These are phyloP conservation scores for Batillaria attramentaria DNA, from an alignment of 1,140 invertebrate genomes.

Conservation along the genomic window DNA sequence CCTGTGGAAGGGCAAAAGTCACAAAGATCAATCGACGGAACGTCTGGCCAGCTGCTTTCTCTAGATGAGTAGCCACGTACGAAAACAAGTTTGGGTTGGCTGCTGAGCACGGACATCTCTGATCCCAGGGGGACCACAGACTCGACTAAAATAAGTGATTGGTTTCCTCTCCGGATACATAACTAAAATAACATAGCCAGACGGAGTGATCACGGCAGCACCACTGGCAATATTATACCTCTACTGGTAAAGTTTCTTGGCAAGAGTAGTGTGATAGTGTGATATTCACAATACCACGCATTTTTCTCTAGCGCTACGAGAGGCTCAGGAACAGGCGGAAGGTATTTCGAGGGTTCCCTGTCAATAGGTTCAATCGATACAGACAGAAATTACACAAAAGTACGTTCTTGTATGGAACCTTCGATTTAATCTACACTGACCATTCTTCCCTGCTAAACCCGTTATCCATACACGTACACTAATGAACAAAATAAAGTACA, in stretches of 20 bases:
- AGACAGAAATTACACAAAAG: background rate
- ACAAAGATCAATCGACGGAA: background rate
- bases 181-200: background rate
- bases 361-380: background rate
- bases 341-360: no score
- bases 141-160: background rate
- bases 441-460: background rate
- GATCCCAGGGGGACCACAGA: background rate
- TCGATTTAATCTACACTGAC: background rate
- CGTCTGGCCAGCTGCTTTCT: background rate
- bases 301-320: no score
- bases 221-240: no score
- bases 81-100: background rate
- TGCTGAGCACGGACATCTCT: background rate
- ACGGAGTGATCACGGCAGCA: no score
- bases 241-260: no score
- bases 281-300: no score
- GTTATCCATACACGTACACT: no score
- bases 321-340: no score
- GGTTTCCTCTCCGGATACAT: background rate
- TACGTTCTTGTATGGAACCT: background rate
- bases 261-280: no score
- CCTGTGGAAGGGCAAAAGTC: slow-evolving; percentile 36
- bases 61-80: background rate
- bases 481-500: background rate